Conservation (phyloP, 1,140 invertebrate species). For the Seison nebaliae region DNA sequence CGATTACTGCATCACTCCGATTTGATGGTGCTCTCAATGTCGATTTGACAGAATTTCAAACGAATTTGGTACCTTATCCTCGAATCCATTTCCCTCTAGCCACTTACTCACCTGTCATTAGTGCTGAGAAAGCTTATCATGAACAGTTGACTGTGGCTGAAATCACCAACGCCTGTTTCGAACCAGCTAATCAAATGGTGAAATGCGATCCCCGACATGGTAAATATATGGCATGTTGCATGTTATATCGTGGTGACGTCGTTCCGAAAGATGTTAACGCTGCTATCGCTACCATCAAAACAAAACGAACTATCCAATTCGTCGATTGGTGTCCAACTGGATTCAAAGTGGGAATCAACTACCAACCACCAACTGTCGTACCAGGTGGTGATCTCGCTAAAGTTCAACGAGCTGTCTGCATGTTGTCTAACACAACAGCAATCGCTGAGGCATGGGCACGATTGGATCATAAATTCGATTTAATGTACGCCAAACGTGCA, state of each 20-base stretch:
- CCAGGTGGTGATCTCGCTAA: conserved; percentile 40
- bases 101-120: conserved; percentile 24
- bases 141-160: conserved; percentile 32
- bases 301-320: conserved; percentile 14
- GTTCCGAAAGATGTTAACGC: conserved; percentile 54
- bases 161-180: conserved; percentile 36
- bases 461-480: conserved; percentile 26
- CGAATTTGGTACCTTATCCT: conserved; percentile 28
- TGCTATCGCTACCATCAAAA: conserved; percentile 35
- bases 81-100: conserved; percentile 25
- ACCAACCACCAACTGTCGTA: conserved; percentile 46
- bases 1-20: conserved; percentile 36
- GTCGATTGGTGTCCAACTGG: conserved; percentile 17
- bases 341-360: conserved; percentile 42
- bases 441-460: conserved; percentile 49
- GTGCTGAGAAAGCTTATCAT: conserved; percentile 20
- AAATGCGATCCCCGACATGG: conserved; percentile 38
- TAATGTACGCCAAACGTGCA: conserved; percentile 16
- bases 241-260: conserved; percentile 23
- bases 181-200: conserved; percentile 40
- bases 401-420: conserved; percentile 38
- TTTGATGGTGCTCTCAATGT: conserved; percentile 56
- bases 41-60: conserved; percentile 57
- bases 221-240: conserved; percentile 50
- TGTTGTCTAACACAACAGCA: conserved; percentile 53